Evolutionary conservation across 2,888 invertebrate species (phyloP), one percentile per base, ranked within the genome.

Genomic region (Drosophila mimica): DNA sequence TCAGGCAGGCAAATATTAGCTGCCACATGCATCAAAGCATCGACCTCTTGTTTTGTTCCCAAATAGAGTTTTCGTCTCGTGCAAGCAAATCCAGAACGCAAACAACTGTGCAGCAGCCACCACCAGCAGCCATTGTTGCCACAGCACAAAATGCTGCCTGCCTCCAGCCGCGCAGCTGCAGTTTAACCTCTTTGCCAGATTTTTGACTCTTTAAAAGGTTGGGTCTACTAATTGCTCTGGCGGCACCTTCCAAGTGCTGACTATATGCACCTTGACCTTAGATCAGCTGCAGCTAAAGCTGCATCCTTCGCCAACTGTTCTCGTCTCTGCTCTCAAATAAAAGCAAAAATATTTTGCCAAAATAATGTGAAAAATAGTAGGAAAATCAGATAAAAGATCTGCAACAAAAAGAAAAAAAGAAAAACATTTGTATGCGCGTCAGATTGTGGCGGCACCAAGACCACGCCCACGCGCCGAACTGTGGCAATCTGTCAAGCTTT

Each of bases 401-500:
- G 54, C 28, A 54, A 36, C 54, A 54, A 30, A 34, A 51, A 57
- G 54, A 49, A 49, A 54, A 43, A 43, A 30, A 49, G 43, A 54
- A 43, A 43, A 30, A 13, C 65, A 76, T 71, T 79, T 73, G 74
- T 79, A 66, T 76, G 52, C 68, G 62, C 73, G 76, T 73, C 83
- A 76, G 74, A 79, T 73, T 74, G 77, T 76, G 71, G 83, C 74
- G 60, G 54, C 53, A 75, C 79, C 83, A 53, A 11, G 28, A 49
- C 61, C 62, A 65, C 76, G 68, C 83, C 77, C 77, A 64, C 49
- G 57, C 64, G 76, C 89, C 70, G 72, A 84, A 70, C 71, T 79
- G 78, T 81, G 86, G 88, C 92, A 91, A 91, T 91, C 91, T 91
- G 91, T 92, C 91, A 92, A 86, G 91, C 91, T 88, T 91, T 89